Evolutionary conservation across 2,113 vertebrate genomes (phyloP), one percentile per base, ranked within the genome.

Genomic region (Chamaea fasciata): DNA sequence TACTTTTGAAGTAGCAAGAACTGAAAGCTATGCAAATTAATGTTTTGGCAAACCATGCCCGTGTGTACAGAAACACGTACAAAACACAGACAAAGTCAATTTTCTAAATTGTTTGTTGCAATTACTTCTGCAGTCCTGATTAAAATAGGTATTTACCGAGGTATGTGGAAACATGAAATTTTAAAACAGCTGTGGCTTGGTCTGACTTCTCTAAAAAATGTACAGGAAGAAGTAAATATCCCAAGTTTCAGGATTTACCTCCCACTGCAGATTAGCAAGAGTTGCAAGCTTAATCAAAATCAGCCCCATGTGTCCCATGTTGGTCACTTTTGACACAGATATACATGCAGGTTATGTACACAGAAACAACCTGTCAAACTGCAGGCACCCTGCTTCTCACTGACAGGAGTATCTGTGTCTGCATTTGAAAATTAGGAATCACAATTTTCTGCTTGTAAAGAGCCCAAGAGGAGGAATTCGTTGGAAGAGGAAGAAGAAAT

Each of bases 1-100:
- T 47, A 37, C 42, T 87, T 91, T 80, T 60, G 41, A 95, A 82
- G 21, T 7, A 89, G 33, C 12, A 52, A 75, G 64, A 24, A 64
- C 49, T 56, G 59, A 92, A 87, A 81, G 8, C 27, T 83, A 15
- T 78, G 55, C 24, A 89, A 83, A 89, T 39, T 23, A 50, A 75
- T 78, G 49, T 89, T 84, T 87, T 64, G 70, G 52, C 35, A 87
- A 92, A 82, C 57, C 28, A 9, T 60, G 41, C 19, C 57, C 0
- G 0, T 67, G 28, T 56, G n/a, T 5, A 2, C 73, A 64, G 24
- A 79, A 87, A 87, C 28, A 53, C 18, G 44, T 26, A 84, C 47
- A 84, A 78, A 91, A 71, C 85, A 79, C 56, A 89, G 83, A 69
- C 44, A 92, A 87, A 95, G 83, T 23, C 52, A 62, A 71, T 95